phyloP scores from a whole-genome alignment of 2,888 invertebrate genomes.

The Heliconius ismenius region DNA sequence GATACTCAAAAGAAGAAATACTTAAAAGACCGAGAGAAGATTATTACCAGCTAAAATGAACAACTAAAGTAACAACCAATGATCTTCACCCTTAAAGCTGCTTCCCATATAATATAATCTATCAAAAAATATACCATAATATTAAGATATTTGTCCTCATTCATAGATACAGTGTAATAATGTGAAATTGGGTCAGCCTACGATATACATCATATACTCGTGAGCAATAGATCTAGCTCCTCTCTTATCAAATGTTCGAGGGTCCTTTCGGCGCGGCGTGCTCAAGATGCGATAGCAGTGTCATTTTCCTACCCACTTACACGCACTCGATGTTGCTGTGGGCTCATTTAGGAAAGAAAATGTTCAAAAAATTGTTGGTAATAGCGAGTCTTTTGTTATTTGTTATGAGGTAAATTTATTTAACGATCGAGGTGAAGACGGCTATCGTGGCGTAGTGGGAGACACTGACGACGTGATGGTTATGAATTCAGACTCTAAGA shows the following conservation, averaged over 20 bases:
- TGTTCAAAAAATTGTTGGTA: too few relatives aligned
- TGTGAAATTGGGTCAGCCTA: conserved; percentile 21
- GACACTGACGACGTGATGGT: too few relatives aligned
- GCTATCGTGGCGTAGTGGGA: too few relatives aligned
- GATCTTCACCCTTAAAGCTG: background rate
- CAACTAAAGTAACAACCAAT: background rate
- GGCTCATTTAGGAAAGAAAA: conserved; percentile 6
- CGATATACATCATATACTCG: conserved; percentile 13
- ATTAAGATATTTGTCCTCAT: background rate
- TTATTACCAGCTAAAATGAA: too few relatives aligned
- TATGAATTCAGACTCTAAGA: too few relatives aligned
- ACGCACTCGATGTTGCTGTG: conserved; percentile 6
- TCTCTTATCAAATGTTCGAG: conserved; percentile 31
- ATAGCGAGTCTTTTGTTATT: too few relatives aligned
- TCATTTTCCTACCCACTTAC: conserved; percentile 38
- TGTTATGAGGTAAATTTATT: background rate
- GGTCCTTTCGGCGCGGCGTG: conserved; percentile 34
- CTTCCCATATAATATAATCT: background rate
- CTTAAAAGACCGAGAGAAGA: too few relatives aligned
- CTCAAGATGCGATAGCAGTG: conserved; percentile 36
- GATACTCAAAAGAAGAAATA: too few relatives aligned
- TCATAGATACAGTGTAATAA: conserved; percentile 23
- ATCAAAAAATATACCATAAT: background rate
- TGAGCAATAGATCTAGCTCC: conserved; percentile 19
- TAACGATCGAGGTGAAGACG: too few relatives aligned